Evolutionary conservation across 2,888 invertebrate genomes (phyloP), one percentile per base, ranked within the genome.

Genomic region (Eupeodes latifasciatus): DNA sequence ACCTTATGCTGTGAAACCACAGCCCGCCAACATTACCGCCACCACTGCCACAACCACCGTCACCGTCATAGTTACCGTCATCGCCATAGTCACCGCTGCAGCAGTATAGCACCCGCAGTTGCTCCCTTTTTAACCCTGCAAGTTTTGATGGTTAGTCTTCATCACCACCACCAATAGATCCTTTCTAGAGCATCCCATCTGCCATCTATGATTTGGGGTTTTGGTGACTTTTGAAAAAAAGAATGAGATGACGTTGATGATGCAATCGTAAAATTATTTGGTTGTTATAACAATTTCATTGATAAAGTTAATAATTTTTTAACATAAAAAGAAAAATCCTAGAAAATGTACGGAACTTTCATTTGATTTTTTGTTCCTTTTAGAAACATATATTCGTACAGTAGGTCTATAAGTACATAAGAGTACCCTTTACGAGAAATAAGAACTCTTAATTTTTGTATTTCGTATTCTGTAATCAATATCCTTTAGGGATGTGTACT

Each of bases 221-320:
- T 67, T 74, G 85, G 75, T 71, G 82, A 86, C 82, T 83, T 76
- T 69, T 66, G 59, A 69, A 66, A 59, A 61, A 71, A 64, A 3
- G 2, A 27, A 27, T 27, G 27, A 27, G 27, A 27, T 27, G 27
- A 27, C 14, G 55, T 16, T 57, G 78, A 81, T 75, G 83, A 83
- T 83, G 87, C 87, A 87, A 83, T 83, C 53, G 76, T 80, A 81
- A 59, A 10, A 87, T 83, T 84, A 72, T 83, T 80, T 80, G 76
- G 83, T 67, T 85, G 72, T 36, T 64, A 80, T 74, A 81, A 78
- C 72, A 75, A 77, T 87, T 87, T 81, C 77, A 51, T 77, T 66
- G 62, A 74, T 80, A 66, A 80, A 87, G 77, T 77, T 87, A 80
- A 81, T 9, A 9, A 7, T 40, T 40, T 87, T 72, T 80, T 27